phyloP scores from a whole-genome alignment of 2,797 vertebrate species.

The Sebastes flavidus region DNA sequence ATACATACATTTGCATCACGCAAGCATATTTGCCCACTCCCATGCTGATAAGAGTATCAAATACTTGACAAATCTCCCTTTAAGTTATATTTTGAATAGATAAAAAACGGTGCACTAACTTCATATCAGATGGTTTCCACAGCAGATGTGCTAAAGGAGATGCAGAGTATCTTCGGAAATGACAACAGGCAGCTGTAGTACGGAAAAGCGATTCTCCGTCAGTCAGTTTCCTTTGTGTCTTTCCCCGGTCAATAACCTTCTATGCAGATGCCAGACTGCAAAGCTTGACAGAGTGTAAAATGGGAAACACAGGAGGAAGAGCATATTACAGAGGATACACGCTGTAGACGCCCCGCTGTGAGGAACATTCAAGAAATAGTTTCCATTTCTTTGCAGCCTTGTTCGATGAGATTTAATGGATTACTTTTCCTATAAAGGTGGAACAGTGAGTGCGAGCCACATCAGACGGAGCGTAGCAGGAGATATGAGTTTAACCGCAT shows the following conservation, averaged over 20 bases:
- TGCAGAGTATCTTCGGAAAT: slow-evolving; percentile 33
- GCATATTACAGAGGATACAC: slow-evolving; percentile 33
- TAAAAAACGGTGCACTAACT: slow-evolving; percentile 11
- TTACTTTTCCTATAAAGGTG: slow-evolving; percentile 35
- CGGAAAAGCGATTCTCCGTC: slow-evolving; percentile 49
- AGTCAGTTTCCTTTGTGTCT: slow-evolving; percentile 53
- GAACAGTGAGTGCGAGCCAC: neutral
- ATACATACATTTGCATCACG: too few species aligned
- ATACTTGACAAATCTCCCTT: too few species aligned
- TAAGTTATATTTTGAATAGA: too few species aligned
- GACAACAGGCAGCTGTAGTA: neutral
- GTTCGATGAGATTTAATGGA: slow-evolving; percentile 45
- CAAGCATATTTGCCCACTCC: too few species aligned
- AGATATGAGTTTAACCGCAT: slow-evolving; percentile 33
- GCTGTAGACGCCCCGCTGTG: slow-evolving; percentile 2
- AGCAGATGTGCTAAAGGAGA: slow-evolving; percentile 36
- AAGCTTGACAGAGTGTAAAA: slow-evolving; percentile 25
- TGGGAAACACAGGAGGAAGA: slow-evolving; percentile 49
- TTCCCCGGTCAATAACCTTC: slow-evolving; percentile 47
- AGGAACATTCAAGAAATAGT: slow-evolving; percentile 42
- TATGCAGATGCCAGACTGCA: slow-evolving; percentile 48
- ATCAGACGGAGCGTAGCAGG: slow-evolving; percentile 29
- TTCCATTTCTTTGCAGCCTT: slow-evolving; percentile 31
- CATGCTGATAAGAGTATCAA: too few species aligned
- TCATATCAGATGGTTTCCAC: slow-evolving; percentile 39